Evolutionary conservation across 2,888 invertebrate species (phyloP), one percentile per base, ranked within the genome.

Genomic region (Ormyrus nitidulus): DNA sequence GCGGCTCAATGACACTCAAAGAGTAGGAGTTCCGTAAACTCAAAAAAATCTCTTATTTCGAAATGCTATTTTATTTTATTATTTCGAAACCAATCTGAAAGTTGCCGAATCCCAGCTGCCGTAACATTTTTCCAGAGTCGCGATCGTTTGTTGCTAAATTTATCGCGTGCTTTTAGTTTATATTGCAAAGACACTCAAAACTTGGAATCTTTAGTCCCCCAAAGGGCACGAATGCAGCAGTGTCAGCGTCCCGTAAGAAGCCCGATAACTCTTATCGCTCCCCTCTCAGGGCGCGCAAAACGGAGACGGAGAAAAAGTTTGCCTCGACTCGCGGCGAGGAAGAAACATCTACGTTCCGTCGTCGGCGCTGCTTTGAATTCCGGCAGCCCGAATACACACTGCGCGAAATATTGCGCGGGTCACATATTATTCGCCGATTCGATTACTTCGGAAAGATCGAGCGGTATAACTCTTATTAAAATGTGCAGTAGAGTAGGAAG

Each of bases 191-290:
- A 62, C 49, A 65, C 65, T 71, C 65, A 34, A 66, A 72, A 77
- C 54, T 77, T 44, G 59, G 59, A 34, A 34, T 48, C 5, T 66
- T 51, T 4, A 11, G 2, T 46, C 46, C 19, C 6, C 2, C 53
- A 1, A 19, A 19, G 61, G 7, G 49, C 44, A 58, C 19, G 19
- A 49, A 59, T 56, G 49, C 19, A 19, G 19, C 51, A 34, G 51
- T 19, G 9, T 46, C 56, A 9, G 54, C 65, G 10, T 54, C 46
- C 54, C 46, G 66, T 66, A 66, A 48, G 61, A 78, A 71, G 68
- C 56, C 64, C 79, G 79, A 74, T 74, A 69, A 66, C 62, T 74
- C 69, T 79, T 79, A 64, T 73, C 73, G 46, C 49, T 68, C 61
- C 58, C 19, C 59, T 53, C 56, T 48, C 13, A 19, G 19, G 19